These are phyloP conservation scores for Heliconius congener DNA, from an alignment of 1,140 invertebrate genomes.

Conservation along the genomic window DNA sequence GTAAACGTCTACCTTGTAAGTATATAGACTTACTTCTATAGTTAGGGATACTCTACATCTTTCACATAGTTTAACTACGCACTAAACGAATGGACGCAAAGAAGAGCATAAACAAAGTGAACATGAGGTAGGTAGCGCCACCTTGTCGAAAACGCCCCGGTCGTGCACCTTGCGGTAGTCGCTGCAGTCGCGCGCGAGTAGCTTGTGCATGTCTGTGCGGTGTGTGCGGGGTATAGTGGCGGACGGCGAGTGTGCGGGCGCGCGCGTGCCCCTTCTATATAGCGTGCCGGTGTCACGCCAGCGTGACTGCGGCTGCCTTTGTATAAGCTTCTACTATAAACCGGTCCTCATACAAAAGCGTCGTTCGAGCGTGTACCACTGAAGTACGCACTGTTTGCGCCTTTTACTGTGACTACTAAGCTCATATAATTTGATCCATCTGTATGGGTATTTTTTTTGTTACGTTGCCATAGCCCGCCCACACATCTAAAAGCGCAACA, in stretches of 20 bases:
- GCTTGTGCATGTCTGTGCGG: constrained; percentile 2
- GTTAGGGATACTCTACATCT: background rate
- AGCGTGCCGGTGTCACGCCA: background rate
- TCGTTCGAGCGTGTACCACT: constrained; percentile 16
- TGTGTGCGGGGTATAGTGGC: background rate
- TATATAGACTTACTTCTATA: background rate
- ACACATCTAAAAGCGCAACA: background rate
- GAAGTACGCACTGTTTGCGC: background rate
- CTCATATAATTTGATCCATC: background rate
- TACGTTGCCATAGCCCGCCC: no score
- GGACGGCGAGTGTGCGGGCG: background rate
- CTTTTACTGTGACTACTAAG: background rate
- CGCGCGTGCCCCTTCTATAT: background rate
- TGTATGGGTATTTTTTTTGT: no score
- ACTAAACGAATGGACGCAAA: constrained; percentile 23
- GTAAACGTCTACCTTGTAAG: background rate
- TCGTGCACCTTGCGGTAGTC: constrained; percentile 58
- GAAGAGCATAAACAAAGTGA: constrained; percentile 15
- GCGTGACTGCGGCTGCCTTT: background rate
- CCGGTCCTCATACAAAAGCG: constrained; percentile 14
- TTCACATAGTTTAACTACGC: constrained; percentile 21
- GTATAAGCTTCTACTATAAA: background rate
- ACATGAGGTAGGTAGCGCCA: constrained; percentile 27
- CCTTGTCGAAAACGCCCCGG: constrained; percentile 59
- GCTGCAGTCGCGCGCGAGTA: constrained; percentile 21